Percentiles rank a stretch among this genome's conserved stretches.
These are phyloP conservation scores for Agrochola macilenta DNA, from an alignment of 2,888 invertebrate genomes.

Conservation along the genomic window DNA sequence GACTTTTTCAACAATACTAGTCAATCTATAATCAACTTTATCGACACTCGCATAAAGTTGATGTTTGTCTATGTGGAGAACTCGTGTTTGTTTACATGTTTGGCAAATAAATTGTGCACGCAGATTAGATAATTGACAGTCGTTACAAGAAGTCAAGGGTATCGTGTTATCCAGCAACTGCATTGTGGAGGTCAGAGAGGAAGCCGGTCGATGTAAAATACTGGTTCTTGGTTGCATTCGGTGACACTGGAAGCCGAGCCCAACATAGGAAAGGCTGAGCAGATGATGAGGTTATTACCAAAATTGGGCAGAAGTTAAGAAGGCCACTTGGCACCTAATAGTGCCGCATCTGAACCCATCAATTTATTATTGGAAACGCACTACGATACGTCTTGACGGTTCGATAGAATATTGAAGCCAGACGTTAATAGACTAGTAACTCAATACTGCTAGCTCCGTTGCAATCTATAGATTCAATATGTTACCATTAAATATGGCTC, in stretches of 20 bases:
- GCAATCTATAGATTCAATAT: constrained; percentile 57
- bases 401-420: constrained; percentile 18
- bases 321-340: background rate
- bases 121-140: background rate
- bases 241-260: background rate
- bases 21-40: too few species aligned
- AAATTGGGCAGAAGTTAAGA: background rate
- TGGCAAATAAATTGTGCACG: too few species aligned
- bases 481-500: constrained; percentile 47
- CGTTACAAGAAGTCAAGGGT: background rate
- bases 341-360: background rate
- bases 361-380: constrained; percentile 2
- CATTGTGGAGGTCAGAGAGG: background rate
- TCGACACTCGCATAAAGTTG: too few species aligned
- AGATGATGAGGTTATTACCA: background rate
- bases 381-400: background rate
- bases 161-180: too few species aligned
- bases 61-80: too few species aligned
- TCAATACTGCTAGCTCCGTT: constrained; percentile 34
- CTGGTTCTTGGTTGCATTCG: background rate
- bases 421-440: constrained; percentile 38
- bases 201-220: background rate
- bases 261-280: background rate
- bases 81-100: too few species aligned
- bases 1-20: too few species aligned